Evolutionary conservation across 2,888 invertebrate genomes (phyloP).

Genomic region (Lottia scabra): DNA sequence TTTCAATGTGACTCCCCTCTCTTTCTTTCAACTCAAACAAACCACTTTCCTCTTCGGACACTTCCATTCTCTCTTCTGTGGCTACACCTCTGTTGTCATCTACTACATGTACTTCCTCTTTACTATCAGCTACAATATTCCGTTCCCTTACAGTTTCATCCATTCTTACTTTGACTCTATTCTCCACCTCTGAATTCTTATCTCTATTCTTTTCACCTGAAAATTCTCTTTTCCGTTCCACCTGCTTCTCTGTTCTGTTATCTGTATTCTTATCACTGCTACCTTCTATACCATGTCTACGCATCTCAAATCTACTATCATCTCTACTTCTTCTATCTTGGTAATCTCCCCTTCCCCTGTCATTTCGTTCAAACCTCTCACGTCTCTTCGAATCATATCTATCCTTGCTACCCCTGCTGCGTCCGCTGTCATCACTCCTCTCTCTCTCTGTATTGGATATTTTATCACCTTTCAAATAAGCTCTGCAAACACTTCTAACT

Average conservation of each 20-base stretch:
- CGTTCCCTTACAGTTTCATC: not conserved
- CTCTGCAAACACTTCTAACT: too few relatives aligned
- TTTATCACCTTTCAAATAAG: too few relatives aligned
- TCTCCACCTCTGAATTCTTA: conserved; percentile 1
- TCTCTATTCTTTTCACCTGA: not conserved
- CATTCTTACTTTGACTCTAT: not conserved
- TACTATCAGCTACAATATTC: not conserved
- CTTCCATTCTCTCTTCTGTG: not conserved
- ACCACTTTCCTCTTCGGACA: not conserved
- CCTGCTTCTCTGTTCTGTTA: not conserved
- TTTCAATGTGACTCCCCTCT: not conserved
- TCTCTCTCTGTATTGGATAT: not conserved
- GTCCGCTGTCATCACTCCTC: not conserved
- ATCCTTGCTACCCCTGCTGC: not conserved
- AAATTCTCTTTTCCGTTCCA: not conserved
- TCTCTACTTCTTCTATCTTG: not conserved
- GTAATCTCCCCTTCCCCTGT: not conserved
- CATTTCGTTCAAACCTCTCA: not conserved
- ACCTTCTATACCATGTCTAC: not conserved
- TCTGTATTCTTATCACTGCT: not conserved
- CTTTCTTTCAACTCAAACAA: not conserved
- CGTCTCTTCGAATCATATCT: not conserved
- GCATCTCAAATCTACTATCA: conserved; percentile 4
- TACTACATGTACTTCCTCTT: not conserved
- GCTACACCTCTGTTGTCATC: not conserved